Evolutionary conservation across 2,113 vertebrate genomes (phyloP), one percentile per base, ranked within the genome.

Genomic region (Tyrannus savana): DNA sequence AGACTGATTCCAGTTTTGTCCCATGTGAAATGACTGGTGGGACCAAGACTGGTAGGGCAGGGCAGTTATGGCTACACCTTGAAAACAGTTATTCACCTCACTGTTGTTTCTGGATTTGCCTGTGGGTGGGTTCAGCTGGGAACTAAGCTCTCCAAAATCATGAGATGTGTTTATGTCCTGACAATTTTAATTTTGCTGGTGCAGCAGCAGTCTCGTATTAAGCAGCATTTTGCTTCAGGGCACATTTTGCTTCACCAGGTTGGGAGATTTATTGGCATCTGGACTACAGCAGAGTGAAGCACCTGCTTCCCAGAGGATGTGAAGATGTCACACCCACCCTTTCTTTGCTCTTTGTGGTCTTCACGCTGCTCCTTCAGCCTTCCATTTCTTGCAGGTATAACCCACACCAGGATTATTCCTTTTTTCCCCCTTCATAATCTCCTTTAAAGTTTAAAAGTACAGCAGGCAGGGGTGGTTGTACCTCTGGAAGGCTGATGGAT

Each of bases 391-490:
- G 1, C 19, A 88, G 53, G 30, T 41, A 17, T 47, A 41, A 44
- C 12, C 17, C 30, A n/a, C 17, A 15, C 33, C 9, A 21, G 15
- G 31, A 28, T 44, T 41, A 23, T 73, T 17, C 4, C 12, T 44
- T 28, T 15, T 2, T 1, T 2, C 1, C 3, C 8, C 2, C 5
- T 71, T 62, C 19, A 9, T 14, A 9, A n/a, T 67, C 30, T 49
- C 31, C 60, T 49, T 73, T 55, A 68, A 64, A 85, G 27, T 14
- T 60, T 52, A 14, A 37, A 49, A 84, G 35, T 37, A 14, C 11
- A 46, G 25, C 11, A 23, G 24, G 10, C 14, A 58, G 35, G 6
- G 2, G 25, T 55, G 31, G 44, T 62, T 89, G 59, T 53, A 12
- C 15, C 49, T 86, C 76, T 53, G 44, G 30, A 75, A 19, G 44